These are phyloP conservation scores for Pseudotriccus pelzelni DNA, from an alignment of 2,797 vertebrate species.

Conservation along the genomic window DNA sequence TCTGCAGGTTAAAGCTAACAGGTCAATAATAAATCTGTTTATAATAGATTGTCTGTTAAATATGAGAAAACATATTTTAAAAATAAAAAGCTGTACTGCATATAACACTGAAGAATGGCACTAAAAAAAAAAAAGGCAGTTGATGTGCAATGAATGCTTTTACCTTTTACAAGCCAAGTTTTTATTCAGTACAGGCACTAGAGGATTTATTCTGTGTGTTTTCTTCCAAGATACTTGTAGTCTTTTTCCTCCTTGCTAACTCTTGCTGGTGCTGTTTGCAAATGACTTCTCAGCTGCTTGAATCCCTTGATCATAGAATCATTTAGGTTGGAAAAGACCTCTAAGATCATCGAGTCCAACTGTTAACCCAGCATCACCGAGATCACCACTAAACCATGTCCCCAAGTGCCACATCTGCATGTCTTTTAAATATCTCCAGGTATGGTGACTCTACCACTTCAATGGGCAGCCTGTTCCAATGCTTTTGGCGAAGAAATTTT, in stretches of 20 bases:
- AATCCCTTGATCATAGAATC: not conserved
- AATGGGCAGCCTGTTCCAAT: not conserved
- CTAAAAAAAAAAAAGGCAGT: not conserved
- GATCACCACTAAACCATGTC: not conserved
- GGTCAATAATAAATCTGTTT: not conserved
- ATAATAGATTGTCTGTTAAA: not conserved
- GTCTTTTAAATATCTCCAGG: not conserved
- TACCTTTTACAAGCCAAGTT: not conserved
- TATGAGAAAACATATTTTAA: not conserved
- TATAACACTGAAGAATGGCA: not conserved
- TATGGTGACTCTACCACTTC: not conserved
- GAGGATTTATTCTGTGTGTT: not conserved
- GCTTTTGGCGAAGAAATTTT: not conserved
- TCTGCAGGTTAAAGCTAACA: not conserved
- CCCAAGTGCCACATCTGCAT: not conserved
- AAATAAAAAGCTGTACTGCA: not conserved
- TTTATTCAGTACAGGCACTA: not conserved
- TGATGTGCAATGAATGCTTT: not conserved
- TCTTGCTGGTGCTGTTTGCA: not conserved
- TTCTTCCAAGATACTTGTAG: not conserved
- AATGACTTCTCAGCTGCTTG: not conserved
- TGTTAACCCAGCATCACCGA: not conserved
- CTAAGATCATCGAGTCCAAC: no score
- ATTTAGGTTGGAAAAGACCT: not conserved
- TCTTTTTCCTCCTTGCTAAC: not conserved